Evolutionary conservation across 2,797 vertebrate genomes (phyloP).

Genomic region (Staurois parvus): DNA sequence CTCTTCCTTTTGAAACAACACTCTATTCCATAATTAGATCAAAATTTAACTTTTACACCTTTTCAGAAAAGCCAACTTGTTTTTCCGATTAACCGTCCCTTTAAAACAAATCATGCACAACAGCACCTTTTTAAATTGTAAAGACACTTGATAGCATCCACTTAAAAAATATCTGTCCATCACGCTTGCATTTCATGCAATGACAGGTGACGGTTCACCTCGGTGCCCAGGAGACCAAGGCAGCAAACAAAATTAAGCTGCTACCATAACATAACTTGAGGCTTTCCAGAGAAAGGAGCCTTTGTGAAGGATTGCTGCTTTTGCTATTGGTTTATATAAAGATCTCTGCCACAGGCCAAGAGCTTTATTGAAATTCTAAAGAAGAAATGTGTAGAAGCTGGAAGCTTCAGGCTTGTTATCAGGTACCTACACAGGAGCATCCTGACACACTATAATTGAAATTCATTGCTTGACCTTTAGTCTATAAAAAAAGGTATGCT

Average conservation of each 20-base stretch:
- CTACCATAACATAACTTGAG: conserved; percentile 50
- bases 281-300: conserved; percentile 35
- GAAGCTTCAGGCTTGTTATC: conserved; percentile 73
- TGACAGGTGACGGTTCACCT: conserved; percentile 18
- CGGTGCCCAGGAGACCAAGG: neutral
- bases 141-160: conserved; percentile 40
- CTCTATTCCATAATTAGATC: too few relatives aligned
- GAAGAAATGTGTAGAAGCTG: conserved; percentile 68
- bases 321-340: conserved; percentile 61
- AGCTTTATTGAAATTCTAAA: conserved; percentile 76
- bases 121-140: neutral
- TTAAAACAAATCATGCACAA: neutral
- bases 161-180: conserved; percentile 50
- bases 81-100: neutral
- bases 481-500: conserved; percentile 72
- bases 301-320: conserved; percentile 48
- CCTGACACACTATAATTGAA: conserved; percentile 75
- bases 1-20: too few relatives aligned
- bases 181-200: conserved; percentile 34
- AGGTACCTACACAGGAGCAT: conserved; percentile 71
- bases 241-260: conserved; percentile 54
- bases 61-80: neutral
- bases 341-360: conserved; percentile 67
- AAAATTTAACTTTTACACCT: neutral
- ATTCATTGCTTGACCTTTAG: conserved; percentile 76